Base-by-base conservation (phyloP, 2,888 invertebrate genomes). In the Hydriomena furcata region DNA sequence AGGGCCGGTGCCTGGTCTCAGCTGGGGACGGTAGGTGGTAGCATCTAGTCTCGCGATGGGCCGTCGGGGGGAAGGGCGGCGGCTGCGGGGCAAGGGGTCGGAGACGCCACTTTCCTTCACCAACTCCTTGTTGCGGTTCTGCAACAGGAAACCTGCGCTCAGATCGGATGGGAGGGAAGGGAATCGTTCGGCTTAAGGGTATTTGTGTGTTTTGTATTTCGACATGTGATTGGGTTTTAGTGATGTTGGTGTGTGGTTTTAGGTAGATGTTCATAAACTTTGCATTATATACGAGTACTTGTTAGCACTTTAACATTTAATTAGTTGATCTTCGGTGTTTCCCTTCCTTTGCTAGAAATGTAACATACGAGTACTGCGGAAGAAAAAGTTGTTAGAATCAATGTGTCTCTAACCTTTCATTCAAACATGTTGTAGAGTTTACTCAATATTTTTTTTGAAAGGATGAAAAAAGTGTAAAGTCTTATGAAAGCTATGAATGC, bases 121-220 rank as follows among this genome's bases (percentile, higher is more conserved):
- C 79, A 88, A 83, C 74, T 79, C 87, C 65, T 65, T 75, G 85
- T 89, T 89, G 82, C 89, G 89, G 74, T 77, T 90, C 91, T 91
- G 91, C 86, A 91, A 91, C 86, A 91, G 74, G 79, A 83, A 84
- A 79, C 72, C 73, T 71, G 80, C 72, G 74, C 84, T 85, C 82
- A 84, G 78, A 58, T 60, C 57, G 63, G 51, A 37, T 46, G 60
- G 65, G 55, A 50, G 48, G 64, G 60, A 55, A 46, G 52, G 49
- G 52, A 36, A 35, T 24, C 17, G 12, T n/a, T 25, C 11, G 41
- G 46, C 31, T 40, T 21, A 7, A 6, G 13, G 31, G 31, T 13
- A 28, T 28, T 8, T 11, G 28, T 28, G 28, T 6, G 5, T 11
- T 10, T 10, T 28, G 6, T 28, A 11, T 2, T 11, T 1, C 6